Evolutionary conservation across 2,888 invertebrate species (phyloP).

Genomic region (Heliothis peltigera): DNA sequence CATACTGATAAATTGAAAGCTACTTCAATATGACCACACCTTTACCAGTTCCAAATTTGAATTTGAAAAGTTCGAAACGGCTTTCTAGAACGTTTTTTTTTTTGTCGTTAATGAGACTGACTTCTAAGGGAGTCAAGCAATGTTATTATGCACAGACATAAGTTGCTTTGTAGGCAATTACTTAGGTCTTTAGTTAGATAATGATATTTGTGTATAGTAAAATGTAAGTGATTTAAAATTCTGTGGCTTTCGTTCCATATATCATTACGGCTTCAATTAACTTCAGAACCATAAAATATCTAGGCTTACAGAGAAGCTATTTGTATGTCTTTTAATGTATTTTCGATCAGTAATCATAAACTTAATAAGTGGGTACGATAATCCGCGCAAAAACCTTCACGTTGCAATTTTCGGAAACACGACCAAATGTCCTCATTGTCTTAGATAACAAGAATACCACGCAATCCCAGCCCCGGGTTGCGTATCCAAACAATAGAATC

Average conservation of each 20-base stretch:
- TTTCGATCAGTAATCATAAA: no score
- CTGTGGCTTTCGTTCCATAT: no score
- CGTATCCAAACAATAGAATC: constrained; percentile 58
- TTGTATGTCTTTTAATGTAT: no score
- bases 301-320: no score
- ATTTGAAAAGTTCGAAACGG: constrained; percentile 84
- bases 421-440: constrained; percentile 65
- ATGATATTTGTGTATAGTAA: not conserved
- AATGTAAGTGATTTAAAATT: no score
- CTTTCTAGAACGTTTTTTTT: constrained; percentile 81
- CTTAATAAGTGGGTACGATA: no score
- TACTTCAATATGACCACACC: constrained; percentile 62
- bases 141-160: constrained; percentile 51
- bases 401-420: constrained; percentile 37
- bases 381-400: constrained; percentile 10
- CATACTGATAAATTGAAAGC: no score
- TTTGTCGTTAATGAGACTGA: constrained; percentile 75
- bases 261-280: no score
- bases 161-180: constrained; percentile 4
- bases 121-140: constrained; percentile 82
- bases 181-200: not conserved
- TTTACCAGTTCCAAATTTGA: constrained; percentile 80
- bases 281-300: no score
- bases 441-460: constrained; percentile 67
- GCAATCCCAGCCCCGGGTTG: constrained; percentile 71